These are phyloP conservation scores for Hydractinia echinata DNA, from an alignment of 30 jellyfish, hydroid and myxozoan genomes.

Conservation along the genomic window DNA sequence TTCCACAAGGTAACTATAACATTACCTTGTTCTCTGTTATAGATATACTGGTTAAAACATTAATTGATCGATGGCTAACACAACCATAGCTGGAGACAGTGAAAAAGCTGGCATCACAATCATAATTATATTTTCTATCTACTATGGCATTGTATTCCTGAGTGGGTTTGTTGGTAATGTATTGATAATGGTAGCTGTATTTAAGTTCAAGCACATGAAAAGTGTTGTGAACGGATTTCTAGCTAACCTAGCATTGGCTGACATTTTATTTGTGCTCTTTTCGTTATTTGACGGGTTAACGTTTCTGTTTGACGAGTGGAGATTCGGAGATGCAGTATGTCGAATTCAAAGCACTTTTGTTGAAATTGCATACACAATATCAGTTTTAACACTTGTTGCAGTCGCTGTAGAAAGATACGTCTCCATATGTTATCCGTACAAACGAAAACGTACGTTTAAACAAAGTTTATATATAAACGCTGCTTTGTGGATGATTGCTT, in stretches of 20 bases:
- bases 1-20: too few species aligned
- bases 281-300: neutral
- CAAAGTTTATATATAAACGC: neutral
- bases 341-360: neutral
- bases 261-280: neutral
- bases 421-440: constrained; percentile 2
- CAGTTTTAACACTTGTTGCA: constrained; percentile 2
- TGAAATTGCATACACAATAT: constrained; percentile 3
- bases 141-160: neutral
- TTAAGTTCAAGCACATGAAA: neutral
- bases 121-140: neutral
- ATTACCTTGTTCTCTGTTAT: too few species aligned
- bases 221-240: neutral
- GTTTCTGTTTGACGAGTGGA: neutral
- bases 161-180: neutral
- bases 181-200: neutral
- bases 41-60: too few species aligned
- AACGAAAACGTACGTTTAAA: neutral
- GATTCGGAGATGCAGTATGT: constrained; percentile 11
- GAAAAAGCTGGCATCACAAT: neutral
- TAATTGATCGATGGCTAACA: too few species aligned
- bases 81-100: too few species aligned
- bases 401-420: constrained; percentile 7
- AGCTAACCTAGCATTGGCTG: constrained; percentile 14
- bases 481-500: neutral